A percentile compares a stretch with the other conserved stretches of the same genome.
Evolutionary conservation across 2,113 vertebrate genomes (phyloP).

Genomic region (Cheirogaleus medius): DNA sequence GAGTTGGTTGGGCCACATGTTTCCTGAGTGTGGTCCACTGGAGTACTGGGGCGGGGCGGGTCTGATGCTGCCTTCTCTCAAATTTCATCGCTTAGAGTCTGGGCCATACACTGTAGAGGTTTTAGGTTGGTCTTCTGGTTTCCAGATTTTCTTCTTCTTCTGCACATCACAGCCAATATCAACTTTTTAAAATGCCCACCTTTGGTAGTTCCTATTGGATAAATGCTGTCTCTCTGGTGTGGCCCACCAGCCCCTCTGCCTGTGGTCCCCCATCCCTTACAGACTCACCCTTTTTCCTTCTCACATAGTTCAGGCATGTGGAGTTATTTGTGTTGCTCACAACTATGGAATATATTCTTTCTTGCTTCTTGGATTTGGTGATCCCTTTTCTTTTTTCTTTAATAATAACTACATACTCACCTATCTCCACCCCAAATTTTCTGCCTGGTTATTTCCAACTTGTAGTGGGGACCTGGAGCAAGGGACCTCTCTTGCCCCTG

Average conservation of each 20-base stretch:
- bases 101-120: not conserved
- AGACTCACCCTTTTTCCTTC: too few species aligned
- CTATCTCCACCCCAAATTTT: accelerated
- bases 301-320: not conserved
- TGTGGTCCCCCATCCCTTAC: not conserved
- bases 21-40: not conserved
- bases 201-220: not conserved
- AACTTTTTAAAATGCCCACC: not conserved
- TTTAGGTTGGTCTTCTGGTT: not conserved
- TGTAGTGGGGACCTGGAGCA: not conserved
- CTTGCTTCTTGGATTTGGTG: not conserved
- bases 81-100: not conserved
- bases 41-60: not conserved
- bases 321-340: not conserved
- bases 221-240: not conserved
- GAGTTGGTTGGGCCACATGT: not conserved
- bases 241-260: too few species aligned
- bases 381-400: not conserved
- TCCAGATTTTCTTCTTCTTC: not conserved
- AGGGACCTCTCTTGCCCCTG: too few species aligned
- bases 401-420: not conserved
- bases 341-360: not conserved
- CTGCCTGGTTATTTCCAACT: not conserved
- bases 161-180: not conserved
- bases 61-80: not conserved